Evolutionary conservation across 1,140 invertebrate genomes (phyloP).

Genomic region (Tetramorium parvispinum): DNA sequence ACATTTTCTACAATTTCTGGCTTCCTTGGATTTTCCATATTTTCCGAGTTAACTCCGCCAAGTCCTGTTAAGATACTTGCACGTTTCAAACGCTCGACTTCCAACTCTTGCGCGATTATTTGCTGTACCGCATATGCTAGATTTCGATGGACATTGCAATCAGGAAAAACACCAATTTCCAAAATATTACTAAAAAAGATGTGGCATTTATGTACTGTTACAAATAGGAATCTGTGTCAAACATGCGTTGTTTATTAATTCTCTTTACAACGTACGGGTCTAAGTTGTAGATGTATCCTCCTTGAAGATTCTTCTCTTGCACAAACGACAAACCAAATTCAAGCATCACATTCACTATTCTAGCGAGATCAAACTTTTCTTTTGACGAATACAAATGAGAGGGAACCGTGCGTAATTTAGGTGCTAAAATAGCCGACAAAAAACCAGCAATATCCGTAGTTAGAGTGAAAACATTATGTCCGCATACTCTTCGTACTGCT

Average conservation of each 20-base stretch:
- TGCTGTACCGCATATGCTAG: constrained; percentile 90
- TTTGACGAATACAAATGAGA: constrained; percentile 90
- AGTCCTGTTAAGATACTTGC: constrained; percentile 77
- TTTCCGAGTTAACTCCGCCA: constrained; percentile 53
- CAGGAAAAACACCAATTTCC: constrained; percentile 80
- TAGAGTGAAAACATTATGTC: constrained; percentile 87
- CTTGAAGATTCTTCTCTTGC: constrained; percentile 92
- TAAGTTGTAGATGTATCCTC: constrained; percentile 92
- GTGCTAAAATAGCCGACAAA: constrained; percentile 91
- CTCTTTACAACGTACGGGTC: constrained; percentile 90
- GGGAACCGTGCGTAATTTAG: constrained; percentile 91
- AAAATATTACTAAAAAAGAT: constrained; percentile 83
- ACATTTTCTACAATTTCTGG: not conserved
- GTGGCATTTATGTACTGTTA: not conserved
- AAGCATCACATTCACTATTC: constrained; percentile 94
- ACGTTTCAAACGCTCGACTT: constrained; percentile 89
- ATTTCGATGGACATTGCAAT: constrained; percentile 78
- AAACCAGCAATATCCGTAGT: constrained; percentile 91
- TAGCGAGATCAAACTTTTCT: constrained; percentile 90
- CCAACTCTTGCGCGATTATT: constrained; percentile 91
- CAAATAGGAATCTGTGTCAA: constrained; percentile 4
- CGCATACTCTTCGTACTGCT: constrained; percentile 87
- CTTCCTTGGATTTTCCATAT: not conserved
- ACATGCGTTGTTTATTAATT: not conserved
- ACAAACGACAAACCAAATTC: constrained; percentile 95